Base-by-base conservation (phyloP, 2,888 invertebrate species). In the Polydrusus cervinus region DNA sequence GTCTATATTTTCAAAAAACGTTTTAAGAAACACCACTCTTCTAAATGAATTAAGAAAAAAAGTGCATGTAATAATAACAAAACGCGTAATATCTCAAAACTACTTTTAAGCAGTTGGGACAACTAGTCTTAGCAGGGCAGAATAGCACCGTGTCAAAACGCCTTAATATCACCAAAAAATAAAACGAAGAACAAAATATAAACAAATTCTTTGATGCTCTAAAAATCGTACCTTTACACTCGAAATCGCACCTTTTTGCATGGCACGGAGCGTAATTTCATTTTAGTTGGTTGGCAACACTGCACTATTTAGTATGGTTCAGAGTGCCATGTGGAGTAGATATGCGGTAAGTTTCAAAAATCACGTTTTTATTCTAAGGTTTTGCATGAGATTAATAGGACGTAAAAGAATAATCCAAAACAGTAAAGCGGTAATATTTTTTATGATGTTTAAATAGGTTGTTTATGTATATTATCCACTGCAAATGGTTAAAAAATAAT, bases 301-400 rank as follows among this genome's bases (percentile, higher is more conserved):
- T 40, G 40, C n/a, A n/a, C n/a, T n/a, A n/a, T n/a, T n/a, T 60
- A 60, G 61, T 60, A 25, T 18, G 61, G n/a, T 14, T 30, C 38
- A 62, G 62, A 40, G 62, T 62, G 10, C 20, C 40, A 55, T 5
- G 40, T 38, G n/a, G 62, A 62, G 62, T n/a, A 62, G 62, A 13
- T 43, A 40, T 14, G 62, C 40, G 9, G 62, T 45, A 43, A 62
- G 62, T 40, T 62, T 40, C 40, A 62, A 62, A 62, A 62, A 62
- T 62, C 62, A 38, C 20, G 62, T 55, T 55, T 25, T 45, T 14
- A 43, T 40, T 40, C 40, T 62, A 62, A 62, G 9, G 38, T 62
- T 13, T 62, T 62, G 62, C 40, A 10, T 62, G 30, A 62, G n/a
- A 62, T 62, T 14, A 30, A 9, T 43, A 62, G 16, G 30, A 6